Conservation (phyloP, 2,888 invertebrate species). For the Eristalinus aeneus region DNA sequence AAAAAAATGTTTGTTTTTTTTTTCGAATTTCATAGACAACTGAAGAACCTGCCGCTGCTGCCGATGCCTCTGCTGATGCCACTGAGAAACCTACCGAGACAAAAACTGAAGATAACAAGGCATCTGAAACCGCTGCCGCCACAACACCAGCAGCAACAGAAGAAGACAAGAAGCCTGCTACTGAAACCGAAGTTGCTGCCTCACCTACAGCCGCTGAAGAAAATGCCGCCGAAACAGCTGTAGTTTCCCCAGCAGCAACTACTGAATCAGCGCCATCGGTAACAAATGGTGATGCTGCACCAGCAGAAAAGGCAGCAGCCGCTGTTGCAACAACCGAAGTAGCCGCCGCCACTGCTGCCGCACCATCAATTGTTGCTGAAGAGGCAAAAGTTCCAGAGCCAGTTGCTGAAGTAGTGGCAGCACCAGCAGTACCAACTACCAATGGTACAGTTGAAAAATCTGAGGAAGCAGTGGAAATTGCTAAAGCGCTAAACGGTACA, state of each 20-base stretch:
- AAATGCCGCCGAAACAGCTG: constrained; percentile 78
- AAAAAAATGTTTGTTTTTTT: background rate
- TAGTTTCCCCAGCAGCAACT: background rate
- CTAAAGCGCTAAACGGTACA: constrained; percentile 68
- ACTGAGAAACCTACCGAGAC: constrained; percentile 74
- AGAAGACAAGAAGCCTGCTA: constrained; percentile 50
- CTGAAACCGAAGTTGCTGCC: constrained; percentile 23
- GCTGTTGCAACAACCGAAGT: constrained; percentile 40
- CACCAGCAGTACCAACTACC: constrained; percentile 55
- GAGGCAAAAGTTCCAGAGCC: constrained; percentile 59
- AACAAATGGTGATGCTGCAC: constrained; percentile 27
- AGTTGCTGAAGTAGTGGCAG: constrained; percentile 43
- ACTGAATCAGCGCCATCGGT: constrained; percentile 2
- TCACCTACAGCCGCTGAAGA: constrained; percentile 6
- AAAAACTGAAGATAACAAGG: constrained; percentile 59
- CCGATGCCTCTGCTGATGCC: constrained; percentile 50
- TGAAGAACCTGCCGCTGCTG: constrained; percentile 72
- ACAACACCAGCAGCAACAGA: constrained; percentile 45
- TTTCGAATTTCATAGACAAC: constrained; percentile 44
- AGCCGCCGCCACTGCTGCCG: constrained; percentile 23
- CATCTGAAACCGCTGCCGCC: constrained; percentile 24
- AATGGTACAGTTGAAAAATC: constrained; percentile 62
- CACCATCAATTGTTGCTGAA: constrained; percentile 65
- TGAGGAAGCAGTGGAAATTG: constrained; percentile 62
- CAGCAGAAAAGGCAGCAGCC: constrained; percentile 40